Evolutionary conservation across 2,888 invertebrate genomes (phyloP), one percentile per base, ranked within the genome.

Genomic region (Dasysyrphus albostriatus): DNA sequence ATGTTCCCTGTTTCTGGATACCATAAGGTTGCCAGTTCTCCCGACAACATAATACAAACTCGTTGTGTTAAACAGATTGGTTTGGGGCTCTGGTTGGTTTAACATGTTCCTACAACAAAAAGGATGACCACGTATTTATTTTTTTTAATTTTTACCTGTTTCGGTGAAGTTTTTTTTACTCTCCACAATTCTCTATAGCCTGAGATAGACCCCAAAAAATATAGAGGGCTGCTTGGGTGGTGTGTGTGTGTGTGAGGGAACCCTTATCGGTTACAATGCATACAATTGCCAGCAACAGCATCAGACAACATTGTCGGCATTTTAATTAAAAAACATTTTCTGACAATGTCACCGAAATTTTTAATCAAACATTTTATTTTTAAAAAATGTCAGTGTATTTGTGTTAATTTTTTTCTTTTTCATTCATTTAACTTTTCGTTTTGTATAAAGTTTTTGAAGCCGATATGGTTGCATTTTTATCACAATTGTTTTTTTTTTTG

Each of bases 271-370:
- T 87, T 78, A 75, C 85, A 78, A 72, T 29, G 67, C 59, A 76
- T 80, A 63, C 73, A 81, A 83, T 83, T 74, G 83, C 79, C 79
- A 79, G 79, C 61, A 84, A 72, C 83, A 75, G 81, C 69, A 78
- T 70, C 77, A 82, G 74, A 82, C 77, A 82, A 85, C 82, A 85
- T 85, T 85, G 85, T 82, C 85, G 82, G 82, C 85, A 82, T 87
- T 87, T 87, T 87, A 87, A 87, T 87, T 87, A 87, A 87, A 69
- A 85, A 87, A 87, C 78, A 82, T 78, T 87, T 77, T 82, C 82
- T 75, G 82, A 82, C 85, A 87, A 54, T 87, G 85, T 87, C 85
- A 87, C 82, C 85, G 77, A 82, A 78, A 78, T 87, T 87, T 87
- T 87, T 87, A 82, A 82, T 78, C 85, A 87, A 82, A 82, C 82